phyloP scores from a whole-genome alignment of 2,888 invertebrate genomes.

The Acronicta aceris region DNA sequence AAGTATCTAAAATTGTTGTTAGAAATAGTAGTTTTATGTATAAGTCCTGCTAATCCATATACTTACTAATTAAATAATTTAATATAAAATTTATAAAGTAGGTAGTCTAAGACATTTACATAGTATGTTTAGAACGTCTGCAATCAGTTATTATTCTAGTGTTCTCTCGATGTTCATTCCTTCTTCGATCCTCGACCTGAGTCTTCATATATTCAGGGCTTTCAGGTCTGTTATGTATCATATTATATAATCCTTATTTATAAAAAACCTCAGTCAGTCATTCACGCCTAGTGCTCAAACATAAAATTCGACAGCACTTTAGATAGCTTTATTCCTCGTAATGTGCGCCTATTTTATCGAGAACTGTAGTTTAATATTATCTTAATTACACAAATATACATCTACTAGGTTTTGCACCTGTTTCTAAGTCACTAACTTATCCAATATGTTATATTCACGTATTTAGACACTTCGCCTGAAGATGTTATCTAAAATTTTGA shows the following conservation, averaged over 20 bases:
- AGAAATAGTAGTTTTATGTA: slow-evolving; percentile 10
- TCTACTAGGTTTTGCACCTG: slow-evolving; percentile 49
- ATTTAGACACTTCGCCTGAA: slow-evolving; percentile 92
- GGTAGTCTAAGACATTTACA: slow-evolving; percentile 11
- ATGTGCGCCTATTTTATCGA: slow-evolving; percentile 36
- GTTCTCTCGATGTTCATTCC: slow-evolving; percentile 36
- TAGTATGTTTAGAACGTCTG: slow-evolving; percentile 9
- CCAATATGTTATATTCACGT: slow-evolving; percentile 9
- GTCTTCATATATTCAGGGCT: slow-evolving; percentile 5
- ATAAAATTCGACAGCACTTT: slow-evolving; percentile 35
- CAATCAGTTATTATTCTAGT: slow-evolving; percentile 4
- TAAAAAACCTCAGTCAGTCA: slow-evolving; percentile 31
- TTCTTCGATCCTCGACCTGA: slow-evolving; percentile 1
- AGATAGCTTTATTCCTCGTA: slow-evolving; percentile 34
- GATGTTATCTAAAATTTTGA: slow-evolving; percentile 94
- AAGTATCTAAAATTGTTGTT: too few relatives aligned
- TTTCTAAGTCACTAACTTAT: slow-evolving; percentile 45
- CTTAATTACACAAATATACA: slow-evolving; percentile 43
- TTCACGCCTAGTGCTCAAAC: slow-evolving; percentile 33
- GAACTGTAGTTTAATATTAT: slow-evolving; percentile 30
- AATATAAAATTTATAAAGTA: slow-evolving; percentile 5
- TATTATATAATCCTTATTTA: slow-evolving; percentile 7
- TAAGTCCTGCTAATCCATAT: slow-evolving; percentile 8
- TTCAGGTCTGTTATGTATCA: slow-evolving; percentile 8
- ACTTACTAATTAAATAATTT: too few relatives aligned